A percentile compares a stretch with the other conserved stretches of the same genome.
phyloP scores from a whole-genome alignment of 2,888 invertebrate genomes.

The Thysanoteuthis rhombus region DNA sequence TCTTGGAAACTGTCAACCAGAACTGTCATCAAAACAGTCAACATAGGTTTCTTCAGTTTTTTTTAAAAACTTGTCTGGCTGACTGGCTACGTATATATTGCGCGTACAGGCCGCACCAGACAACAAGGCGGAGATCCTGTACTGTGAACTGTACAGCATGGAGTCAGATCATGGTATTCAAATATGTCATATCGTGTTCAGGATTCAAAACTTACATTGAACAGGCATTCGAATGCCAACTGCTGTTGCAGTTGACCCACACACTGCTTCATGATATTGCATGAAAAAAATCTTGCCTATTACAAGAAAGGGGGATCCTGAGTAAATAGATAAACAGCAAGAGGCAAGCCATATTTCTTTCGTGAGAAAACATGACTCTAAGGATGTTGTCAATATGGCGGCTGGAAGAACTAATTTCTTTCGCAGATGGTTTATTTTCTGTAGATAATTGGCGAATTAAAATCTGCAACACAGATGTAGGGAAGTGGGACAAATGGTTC shows the following conservation, averaged over 20 bases:
- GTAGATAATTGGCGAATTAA: background rate
- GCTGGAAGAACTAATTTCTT: background rate
- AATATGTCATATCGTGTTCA: too few relatives aligned
- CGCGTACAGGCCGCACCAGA: too few relatives aligned
- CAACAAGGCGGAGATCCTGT: too few relatives aligned
- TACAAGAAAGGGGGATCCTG: background rate
- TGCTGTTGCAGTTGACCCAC: background rate
- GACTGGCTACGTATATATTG: too few relatives aligned
- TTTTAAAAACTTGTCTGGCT: too few relatives aligned
- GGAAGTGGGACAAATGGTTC: background rate
- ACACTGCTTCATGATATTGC: background rate
- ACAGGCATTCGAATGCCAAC: too few relatives aligned
- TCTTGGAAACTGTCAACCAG: too few relatives aligned
- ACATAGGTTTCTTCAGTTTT: too few relatives aligned
- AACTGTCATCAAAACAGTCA: too few relatives aligned
- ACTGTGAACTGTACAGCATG: too few relatives aligned
- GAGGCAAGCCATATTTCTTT: background rate
- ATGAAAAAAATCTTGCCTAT: background rate
- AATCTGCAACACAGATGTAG: background rate
- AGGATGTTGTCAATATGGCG: background rate
- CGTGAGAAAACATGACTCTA: background rate
- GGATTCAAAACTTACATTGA: too few relatives aligned
- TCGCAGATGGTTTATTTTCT: background rate
- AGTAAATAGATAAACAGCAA: background rate
- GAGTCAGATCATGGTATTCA: too few relatives aligned